These are phyloP conservation scores for Leptarthrus brevirostris DNA, from an alignment of 2,888 invertebrate genomes.

Conservation along the genomic window DNA sequence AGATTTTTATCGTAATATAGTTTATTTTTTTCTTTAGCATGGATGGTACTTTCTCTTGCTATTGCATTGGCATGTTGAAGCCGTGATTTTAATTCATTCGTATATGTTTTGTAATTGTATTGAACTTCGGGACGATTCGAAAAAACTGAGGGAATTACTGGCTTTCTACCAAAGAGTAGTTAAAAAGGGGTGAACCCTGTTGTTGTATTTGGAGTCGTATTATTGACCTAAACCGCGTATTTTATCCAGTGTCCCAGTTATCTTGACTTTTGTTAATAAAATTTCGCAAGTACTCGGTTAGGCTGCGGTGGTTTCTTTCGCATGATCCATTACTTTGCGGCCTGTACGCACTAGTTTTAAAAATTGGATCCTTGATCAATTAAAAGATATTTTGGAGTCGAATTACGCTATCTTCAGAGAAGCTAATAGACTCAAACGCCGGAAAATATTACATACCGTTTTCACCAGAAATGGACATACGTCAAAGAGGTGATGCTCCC, in stretches of 20 bases:
- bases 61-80: not conserved
- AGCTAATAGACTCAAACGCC: too few relatives aligned
- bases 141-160: not conserved
- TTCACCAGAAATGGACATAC: too few relatives aligned
- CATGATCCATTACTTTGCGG: constrained; percentile 21
- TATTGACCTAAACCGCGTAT: not conserved
- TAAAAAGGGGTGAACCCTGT: not conserved
- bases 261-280: constrained; percentile 57
- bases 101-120: not conserved
- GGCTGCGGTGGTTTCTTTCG: constrained; percentile 19
- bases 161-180: not conserved
- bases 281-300: constrained; percentile 46
- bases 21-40: not conserved
- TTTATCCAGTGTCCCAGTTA: constrained; percentile 60
- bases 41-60: not conserved
- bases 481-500: too few relatives aligned
- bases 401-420: too few relatives aligned
- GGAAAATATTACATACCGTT: too few relatives aligned
- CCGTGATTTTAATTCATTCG: not conserved
- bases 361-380: too few relatives aligned
- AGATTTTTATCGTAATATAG: not conserved
- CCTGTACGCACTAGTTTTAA: constrained; percentile 17
- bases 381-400: too few relatives aligned
- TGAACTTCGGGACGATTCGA: not conserved
- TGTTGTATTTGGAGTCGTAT: constrained; percentile 52